phyloP scores from a whole-genome alignment of 2,113 vertebrate species.

The Scytalopus superciliaris region DNA sequence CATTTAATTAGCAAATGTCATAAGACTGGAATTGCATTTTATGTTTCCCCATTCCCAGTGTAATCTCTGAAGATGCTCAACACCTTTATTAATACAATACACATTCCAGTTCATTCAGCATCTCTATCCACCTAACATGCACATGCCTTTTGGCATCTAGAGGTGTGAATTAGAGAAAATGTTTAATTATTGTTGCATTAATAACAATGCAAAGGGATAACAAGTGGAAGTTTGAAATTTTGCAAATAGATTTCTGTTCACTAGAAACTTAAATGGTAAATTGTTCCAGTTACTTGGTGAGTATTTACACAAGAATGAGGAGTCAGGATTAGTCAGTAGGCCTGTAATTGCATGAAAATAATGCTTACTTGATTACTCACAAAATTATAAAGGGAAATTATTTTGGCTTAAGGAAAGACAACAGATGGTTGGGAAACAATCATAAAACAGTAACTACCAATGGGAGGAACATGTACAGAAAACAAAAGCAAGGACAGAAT shows the following conservation, averaged over 20 bases:
- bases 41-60: background rate
- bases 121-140: background rate
- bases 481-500: background rate
- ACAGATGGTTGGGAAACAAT: constrained; percentile 36
- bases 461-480: background rate
- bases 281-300: background rate
- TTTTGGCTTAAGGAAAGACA: constrained; percentile 29
- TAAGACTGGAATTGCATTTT: background rate
- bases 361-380: background rate
- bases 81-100: background rate
- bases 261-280: background rate
- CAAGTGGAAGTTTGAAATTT: background rate
- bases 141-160: background rate
- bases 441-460: constrained; percentile 25
- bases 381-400: constrained; percentile 19
- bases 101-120: background rate
- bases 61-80: background rate
- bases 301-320: background rate
- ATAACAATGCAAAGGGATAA: background rate
- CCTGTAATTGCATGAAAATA: background rate
- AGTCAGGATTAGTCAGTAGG: background rate
- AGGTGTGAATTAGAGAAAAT: background rate
- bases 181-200: background rate
- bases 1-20: background rate
- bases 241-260: background rate